Evolutionary conservation across 2,113 vertebrate genomes (phyloP), one percentile per base, ranked within the genome.

Genomic region (Seriola rivoliana): DNA sequence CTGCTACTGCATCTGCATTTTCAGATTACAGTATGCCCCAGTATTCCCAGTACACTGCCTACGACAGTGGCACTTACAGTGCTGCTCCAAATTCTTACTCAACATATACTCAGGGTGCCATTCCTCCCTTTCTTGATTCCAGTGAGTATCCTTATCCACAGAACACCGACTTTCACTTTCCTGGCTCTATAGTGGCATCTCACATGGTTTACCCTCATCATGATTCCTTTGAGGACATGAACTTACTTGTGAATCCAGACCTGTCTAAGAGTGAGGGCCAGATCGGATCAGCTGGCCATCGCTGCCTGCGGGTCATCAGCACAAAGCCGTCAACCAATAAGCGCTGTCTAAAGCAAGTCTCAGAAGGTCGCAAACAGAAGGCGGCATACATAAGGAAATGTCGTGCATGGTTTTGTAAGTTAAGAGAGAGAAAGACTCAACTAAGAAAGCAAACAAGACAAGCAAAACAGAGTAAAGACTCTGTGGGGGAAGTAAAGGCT

Each of bases 231-330:
- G 0, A 60, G 4, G 25, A 77, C 14, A 0, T 1, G 0, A 19
- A 46, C 60, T 17, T 66, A 0, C 1, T 38, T 2, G 1, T 48
- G 12, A 85, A 88, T 83, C 83, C 88, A 8, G 86, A 89, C 67
- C 68, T 91, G 25, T 83, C 79, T 10, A 14, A 0, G 8, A 86
- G 86, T 4, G 85, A 90, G 63, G 88, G 86, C 4, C 91, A 90
- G 50, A 48, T 1, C 1, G 81, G 75, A 1, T 10, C 14, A 1
- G 0, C 3, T 13, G 16, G 23, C 48, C 9, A 4, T 7, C 72
- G 81, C 19, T 90, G 62, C 59, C 75, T 90, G 36, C 80, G 34
- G 32, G 72, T 69, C 21, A 23, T 90, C 59, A 21, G 8, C 5
- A 73, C 71, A 0, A 36, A 70, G 48, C 44, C 38, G 50, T 4